Conservation (phyloP, 23 tunicate species). For the Trididemnum clinides region DNA sequence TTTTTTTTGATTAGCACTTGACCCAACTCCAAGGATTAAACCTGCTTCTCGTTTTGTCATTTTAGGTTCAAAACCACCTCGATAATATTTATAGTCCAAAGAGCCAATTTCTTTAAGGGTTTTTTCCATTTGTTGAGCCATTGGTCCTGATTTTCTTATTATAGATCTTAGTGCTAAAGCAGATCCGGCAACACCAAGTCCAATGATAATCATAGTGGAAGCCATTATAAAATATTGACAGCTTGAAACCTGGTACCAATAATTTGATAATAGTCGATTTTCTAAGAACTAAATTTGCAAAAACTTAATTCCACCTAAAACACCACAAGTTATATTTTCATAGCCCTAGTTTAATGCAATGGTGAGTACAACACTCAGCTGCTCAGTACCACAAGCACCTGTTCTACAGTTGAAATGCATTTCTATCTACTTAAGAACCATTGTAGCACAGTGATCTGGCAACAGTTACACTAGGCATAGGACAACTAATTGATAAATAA, state of each 20-base stretch:
- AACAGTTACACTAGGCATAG: no score
- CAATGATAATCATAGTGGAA: constrained; percentile 55
- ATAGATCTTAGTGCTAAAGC: constrained; percentile 53
- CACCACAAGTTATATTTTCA: background rate
- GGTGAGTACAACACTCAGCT: no score
- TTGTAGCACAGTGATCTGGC: no score
- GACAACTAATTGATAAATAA: no score
- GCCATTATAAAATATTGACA: constrained; percentile 41
- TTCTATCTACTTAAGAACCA: no score
- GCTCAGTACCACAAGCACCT: no score
- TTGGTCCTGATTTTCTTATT: constrained; percentile 60
- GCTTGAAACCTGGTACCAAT: background rate
- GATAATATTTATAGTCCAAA: constrained; percentile 82
- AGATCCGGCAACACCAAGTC: constrained; percentile 80
- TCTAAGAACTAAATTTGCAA: background rate
- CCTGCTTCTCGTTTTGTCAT: constrained; percentile 94
- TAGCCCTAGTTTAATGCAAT: no score
- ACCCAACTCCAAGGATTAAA: constrained; percentile 71
- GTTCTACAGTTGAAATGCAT: no score
- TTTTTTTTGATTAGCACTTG: constrained; percentile 58
- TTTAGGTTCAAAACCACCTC: constrained; percentile 94
- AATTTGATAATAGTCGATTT: background rate
- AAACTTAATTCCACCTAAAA: background rate
- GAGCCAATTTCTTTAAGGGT: constrained; percentile 72
- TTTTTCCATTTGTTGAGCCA: constrained; percentile 75